Percentiles rank a stretch among this genome's conserved stretches.
phyloP scores from a whole-genome alignment of 1,140 invertebrate genomes.

The Liolophura sinensis region DNA sequence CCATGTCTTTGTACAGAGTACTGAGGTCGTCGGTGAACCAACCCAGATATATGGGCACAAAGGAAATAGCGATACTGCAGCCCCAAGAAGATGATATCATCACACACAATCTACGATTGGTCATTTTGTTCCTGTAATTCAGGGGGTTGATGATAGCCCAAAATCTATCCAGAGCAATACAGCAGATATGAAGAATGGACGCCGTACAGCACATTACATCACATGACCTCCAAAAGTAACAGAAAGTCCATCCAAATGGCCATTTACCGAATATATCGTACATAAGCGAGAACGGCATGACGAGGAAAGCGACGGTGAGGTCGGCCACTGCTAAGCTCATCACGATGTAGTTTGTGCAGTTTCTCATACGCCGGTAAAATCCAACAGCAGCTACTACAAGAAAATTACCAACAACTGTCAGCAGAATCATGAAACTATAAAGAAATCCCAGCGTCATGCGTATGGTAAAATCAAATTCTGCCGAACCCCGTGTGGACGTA shows the following conservation, averaged over 20 bases:
- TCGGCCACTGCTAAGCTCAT: constrained; percentile 81
- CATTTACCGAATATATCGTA: constrained; percentile 54
- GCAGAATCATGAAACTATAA: too few relatives aligned
- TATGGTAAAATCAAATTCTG: too few relatives aligned
- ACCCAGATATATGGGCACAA: constrained; percentile 91
- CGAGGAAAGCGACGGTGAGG: constrained; percentile 72
- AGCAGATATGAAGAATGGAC: constrained; percentile 64
- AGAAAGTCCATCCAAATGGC: constrained; percentile 58
- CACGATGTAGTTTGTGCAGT: constrained; percentile 93
- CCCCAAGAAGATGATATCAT: constrained; percentile 65
- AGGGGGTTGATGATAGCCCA: constrained; percentile 63
- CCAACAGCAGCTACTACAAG: constrained; percentile 91
- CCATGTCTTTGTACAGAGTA: too few relatives aligned
- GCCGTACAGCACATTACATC: constrained; percentile 65
- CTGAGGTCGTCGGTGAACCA: constrained; percentile 56
- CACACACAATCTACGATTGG: constrained; percentile 53
- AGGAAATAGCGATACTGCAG: constrained; percentile 91
- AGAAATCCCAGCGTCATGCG: too few relatives aligned
- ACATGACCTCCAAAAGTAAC: constrained; percentile 61
- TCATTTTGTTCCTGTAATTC: constrained; percentile 61
- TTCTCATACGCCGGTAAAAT: constrained; percentile 66
- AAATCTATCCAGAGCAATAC: constrained; percentile 64
- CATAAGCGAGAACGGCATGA: constrained; percentile 69
- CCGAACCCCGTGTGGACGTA: too few relatives aligned
- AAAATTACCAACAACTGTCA: constrained; percentile 70